These are phyloP conservation scores for Orgyia antiqua DNA, from an alignment of 2,888 invertebrate species.

Conservation along the genomic window DNA sequence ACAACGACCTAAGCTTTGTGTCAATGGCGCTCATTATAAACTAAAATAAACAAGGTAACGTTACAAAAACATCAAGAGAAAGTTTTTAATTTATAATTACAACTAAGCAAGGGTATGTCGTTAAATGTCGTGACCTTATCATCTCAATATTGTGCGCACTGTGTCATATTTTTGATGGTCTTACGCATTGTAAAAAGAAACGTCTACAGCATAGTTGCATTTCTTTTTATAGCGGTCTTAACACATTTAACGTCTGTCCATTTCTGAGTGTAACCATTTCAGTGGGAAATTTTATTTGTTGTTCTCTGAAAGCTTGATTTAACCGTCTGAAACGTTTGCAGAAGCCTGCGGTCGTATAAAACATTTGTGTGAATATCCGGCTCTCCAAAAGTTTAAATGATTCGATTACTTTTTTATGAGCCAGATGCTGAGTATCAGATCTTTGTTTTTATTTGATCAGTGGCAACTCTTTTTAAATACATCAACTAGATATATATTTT, in stretches of 20 bases:
- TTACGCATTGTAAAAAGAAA: conserved; percentile 14
- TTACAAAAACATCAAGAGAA: too few relatives aligned
- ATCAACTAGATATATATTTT: too few relatives aligned
- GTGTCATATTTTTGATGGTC: conserved; percentile 8
- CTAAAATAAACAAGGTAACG: conserved; percentile 14
- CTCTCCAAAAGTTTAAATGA: conserved; percentile 26
- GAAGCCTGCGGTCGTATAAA: conserved; percentile 29
- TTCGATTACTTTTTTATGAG: conserved; percentile 40
- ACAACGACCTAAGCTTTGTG: not conserved
- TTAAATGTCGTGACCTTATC: too few relatives aligned
- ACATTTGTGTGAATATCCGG: conserved; percentile 29
- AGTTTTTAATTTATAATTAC: too few relatives aligned
- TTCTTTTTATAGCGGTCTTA: conserved; percentile 40
- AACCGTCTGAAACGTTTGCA: conserved; percentile 37
- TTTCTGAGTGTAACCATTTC: conserved; percentile 44
- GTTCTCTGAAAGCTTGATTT: conserved; percentile 42
- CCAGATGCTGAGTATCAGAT: conserved; percentile 41
- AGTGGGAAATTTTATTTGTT: conserved; percentile 46
- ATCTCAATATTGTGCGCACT: too few relatives aligned
- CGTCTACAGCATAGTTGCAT: conserved; percentile 27
- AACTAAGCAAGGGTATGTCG: too few relatives aligned
- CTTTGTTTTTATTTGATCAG: conserved; percentile 28
- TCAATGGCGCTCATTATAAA: not conserved
- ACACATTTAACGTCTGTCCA: conserved; percentile 43
- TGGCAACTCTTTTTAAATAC: conserved; percentile 26